These are phyloP conservation scores for Clarias platycephalus DNA, from an alignment of 2,797 vertebrate species.

Conservation along the genomic window DNA sequence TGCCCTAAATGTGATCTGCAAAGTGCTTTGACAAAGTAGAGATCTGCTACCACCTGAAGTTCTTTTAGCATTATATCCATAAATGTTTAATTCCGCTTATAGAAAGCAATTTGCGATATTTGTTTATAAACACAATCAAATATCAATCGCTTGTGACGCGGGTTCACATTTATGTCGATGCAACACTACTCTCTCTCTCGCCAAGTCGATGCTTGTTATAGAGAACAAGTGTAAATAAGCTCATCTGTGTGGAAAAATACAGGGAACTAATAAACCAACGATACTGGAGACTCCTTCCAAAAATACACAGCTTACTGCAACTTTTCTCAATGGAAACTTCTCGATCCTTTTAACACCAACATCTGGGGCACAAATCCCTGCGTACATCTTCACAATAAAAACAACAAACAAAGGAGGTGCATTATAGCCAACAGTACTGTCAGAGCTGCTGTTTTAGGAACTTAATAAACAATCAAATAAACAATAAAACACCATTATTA, in stretches of 20 bases:
- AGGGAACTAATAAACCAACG: neutral
- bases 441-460: neutral
- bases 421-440: neutral
- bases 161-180: neutral
- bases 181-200: neutral
- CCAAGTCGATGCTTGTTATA: neutral
- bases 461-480: neutral
- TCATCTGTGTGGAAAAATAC: neutral
- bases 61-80: neutral
- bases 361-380: neutral
- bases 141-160: neutral
- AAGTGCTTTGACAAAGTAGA: neutral
- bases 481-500: neutral
- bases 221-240: neutral
- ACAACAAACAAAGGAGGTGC: neutral
- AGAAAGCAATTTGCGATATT: neutral
- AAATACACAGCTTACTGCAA: neutral
- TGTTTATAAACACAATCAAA: neutral
- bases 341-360: neutral
- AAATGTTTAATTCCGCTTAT: neutral
- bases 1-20: no score
- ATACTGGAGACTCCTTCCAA: neutral
- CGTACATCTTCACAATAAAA: neutral
- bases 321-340: neutral
- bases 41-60: neutral